Evolutionary conservation across 2,113 vertebrate species (phyloP).

Genomic region (Lepisosteus oculatus): DNA sequence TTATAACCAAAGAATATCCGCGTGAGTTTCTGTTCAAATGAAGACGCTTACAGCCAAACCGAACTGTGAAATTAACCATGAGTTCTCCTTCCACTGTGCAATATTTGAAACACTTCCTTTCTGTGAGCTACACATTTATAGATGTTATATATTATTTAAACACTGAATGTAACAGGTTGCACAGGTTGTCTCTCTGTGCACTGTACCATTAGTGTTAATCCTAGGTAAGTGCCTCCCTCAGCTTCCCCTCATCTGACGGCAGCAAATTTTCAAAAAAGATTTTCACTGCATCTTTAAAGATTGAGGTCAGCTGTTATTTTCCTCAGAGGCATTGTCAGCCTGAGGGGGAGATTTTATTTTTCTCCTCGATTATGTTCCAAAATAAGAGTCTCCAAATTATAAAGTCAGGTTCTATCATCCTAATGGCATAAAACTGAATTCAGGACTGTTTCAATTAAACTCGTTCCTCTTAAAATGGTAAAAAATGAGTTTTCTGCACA

Average conservation of each 20-base stretch:
- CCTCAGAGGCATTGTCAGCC: slow-evolving; percentile 40
- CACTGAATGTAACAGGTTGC: slow-evolving; percentile 38
- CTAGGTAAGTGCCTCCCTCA: slow-evolving; percentile 50
- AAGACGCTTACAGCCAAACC: neutral
- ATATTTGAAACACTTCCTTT: too few species aligned
- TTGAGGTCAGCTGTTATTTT: slow-evolving; percentile 46
- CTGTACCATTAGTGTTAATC: slow-evolving; percentile 46
- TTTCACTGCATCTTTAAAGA: slow-evolving; percentile 28
- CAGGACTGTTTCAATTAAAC: too few species aligned
- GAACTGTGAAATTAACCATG: too few species aligned
- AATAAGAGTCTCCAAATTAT: slow-evolving; percentile 16
- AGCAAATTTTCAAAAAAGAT: neutral
- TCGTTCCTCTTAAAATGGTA: too few species aligned
- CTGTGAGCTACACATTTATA: neutral
- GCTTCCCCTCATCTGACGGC: neutral
- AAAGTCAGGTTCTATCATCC: too few species aligned
- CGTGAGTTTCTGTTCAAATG: neutral
- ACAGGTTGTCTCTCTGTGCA: slow-evolving; percentile 33
- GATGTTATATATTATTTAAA: slow-evolving; percentile 54
- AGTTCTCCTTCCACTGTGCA: too few species aligned
- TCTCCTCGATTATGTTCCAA: slow-evolving; percentile 20
- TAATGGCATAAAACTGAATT: too few species aligned
- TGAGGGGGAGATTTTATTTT: slow-evolving; percentile 46
- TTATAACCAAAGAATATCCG: neutral
- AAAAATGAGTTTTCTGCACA: too few species aligned